Base-by-base conservation (phyloP, 2,888 invertebrate genomes). In the Torymus auratus region DNA sequence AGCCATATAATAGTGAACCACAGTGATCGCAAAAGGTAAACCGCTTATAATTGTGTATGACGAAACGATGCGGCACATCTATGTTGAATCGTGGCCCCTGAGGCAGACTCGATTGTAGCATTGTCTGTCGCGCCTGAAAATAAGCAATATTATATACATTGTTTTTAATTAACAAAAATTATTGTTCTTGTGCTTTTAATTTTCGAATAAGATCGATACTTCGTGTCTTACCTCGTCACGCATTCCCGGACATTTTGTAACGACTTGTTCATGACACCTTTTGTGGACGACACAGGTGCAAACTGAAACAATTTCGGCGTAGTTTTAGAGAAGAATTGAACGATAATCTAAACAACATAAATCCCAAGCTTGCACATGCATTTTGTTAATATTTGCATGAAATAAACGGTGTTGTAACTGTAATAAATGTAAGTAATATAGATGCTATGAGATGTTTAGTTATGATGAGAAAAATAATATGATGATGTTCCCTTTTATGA, bases 11-110 rank as follows among this genome's bases (percentile, higher is more conserved):
- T 91, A 99, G 93, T 83, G 98, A 98, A 86, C 99, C 99, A 92
- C 99, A 99, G 92, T 99, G 99, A 93, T 99, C 99, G 93, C 99
- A 99, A 93, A 99, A 99, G 52, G 99, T 99, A 92, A 99, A 98
- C 86, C 98, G 94, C 93, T 98, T 98, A 93, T 98, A 99, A 87
- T 95, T 99, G 93, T 99, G 99, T 88, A 98, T 96, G 87, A 95
- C 95, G 92, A 97, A 98, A 84, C 98, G 96, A 92, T 99, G 99
- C 85, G 99, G 99, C 89, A 99, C 95, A 93, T 99, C 99, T 88
- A 99, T 99, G 92, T 96, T 99, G 93, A 99, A 99, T 84, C 99
- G 94, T 91, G 95, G 94, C 67, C 95, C 95, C 89, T 93, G 94
- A 83, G 94, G 92, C 88, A 93, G 93, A 88, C 91, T 92, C 64